Conservation (phyloP, 2,888 invertebrate species). For the Minunthozetes semirufus region DNA sequence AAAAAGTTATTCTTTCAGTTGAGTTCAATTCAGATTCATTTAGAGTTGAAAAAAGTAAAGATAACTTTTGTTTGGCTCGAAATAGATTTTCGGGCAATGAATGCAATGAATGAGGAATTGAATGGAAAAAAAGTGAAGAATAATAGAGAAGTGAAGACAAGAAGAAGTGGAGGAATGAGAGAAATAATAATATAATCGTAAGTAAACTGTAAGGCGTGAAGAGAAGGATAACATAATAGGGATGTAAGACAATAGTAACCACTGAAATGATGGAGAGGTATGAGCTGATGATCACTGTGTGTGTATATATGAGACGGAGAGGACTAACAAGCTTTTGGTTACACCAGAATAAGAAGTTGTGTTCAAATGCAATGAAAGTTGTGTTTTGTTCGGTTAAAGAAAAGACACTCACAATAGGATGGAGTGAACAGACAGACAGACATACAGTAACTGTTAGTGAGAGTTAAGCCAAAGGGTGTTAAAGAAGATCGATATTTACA, state of each 20-base stretch:
- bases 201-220: slow-evolving; percentile 11
- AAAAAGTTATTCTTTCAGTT: neutral
- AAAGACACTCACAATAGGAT: slow-evolving; percentile 20
- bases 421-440: neutral
- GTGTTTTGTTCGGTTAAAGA: neutral
- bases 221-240: slow-evolving; percentile 23
- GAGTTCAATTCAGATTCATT: too few species aligned
- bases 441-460: neutral
- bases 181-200: slow-evolving; percentile 4
- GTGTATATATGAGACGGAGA: neutral
- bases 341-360: neutral
- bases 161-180: neutral
- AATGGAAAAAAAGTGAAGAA: neutral
- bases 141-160: neutral
- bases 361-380: neutral
- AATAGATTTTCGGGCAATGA: neutral
- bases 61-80: neutral
- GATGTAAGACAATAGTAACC: slow-evolving; percentile 1
- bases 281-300: neutral
- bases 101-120: neutral
- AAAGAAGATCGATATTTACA: slow-evolving; percentile 26
- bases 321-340: neutral
- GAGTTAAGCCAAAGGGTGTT: slow-evolving; percentile 29
- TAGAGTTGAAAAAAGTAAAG: neutral
- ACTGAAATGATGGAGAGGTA: neutral